Percentiles rank a stretch among this genome's conserved stretches.
phyloP scores from a whole-genome alignment of 2,888 invertebrate genomes.

The Oeneis ivallda region DNA sequence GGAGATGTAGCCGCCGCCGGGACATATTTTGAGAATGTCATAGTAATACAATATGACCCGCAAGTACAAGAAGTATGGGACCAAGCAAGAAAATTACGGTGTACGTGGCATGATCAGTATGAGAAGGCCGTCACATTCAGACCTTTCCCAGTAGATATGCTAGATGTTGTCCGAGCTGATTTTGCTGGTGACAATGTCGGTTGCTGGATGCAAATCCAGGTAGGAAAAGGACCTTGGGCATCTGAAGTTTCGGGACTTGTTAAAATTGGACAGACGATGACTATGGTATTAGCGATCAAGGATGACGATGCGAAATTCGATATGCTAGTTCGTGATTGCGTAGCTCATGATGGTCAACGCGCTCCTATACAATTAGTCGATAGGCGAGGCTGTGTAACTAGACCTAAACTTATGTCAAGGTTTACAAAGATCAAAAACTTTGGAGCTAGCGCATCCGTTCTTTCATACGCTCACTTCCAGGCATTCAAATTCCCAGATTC shows the following conservation, averaged over 20 bases:
- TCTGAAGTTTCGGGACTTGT: slow-evolving; percentile 96
- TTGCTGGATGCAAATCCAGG: slow-evolving; percentile 99
- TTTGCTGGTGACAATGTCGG: slow-evolving; percentile 97
- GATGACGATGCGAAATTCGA: slow-evolving; percentile 97
- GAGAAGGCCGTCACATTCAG: slow-evolving; percentile 97
- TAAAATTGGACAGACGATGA: slow-evolving; percentile 98
- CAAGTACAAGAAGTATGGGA: slow-evolving; percentile 98
- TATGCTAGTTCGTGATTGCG: slow-evolving; percentile 96
- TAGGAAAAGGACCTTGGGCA: slow-evolving; percentile 97
- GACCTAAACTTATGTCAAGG: slow-evolving; percentile 95
- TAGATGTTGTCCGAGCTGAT: slow-evolving; percentile 96
- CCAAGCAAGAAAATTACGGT: slow-evolving; percentile 94
- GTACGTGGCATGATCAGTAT: slow-evolving; percentile 97
- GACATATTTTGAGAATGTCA: slow-evolving; percentile 96
- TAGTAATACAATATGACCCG: slow-evolving; percentile 96
- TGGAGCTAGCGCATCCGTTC: slow-evolving; percentile 94
- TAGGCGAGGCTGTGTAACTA: slow-evolving; percentile 94
- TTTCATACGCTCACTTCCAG: slow-evolving; percentile 96
- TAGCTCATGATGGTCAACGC: slow-evolving; percentile 96
- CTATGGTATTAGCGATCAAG: slow-evolving; percentile 97
- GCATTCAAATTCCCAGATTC: slow-evolving; percentile 98
- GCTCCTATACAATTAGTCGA: slow-evolving; percentile 96
- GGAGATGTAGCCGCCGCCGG: slow-evolving; percentile 94
- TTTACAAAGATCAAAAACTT: slow-evolving; percentile 98
- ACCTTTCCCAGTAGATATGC: slow-evolving; percentile 97